phyloP scores from a whole-genome alignment of 2,888 invertebrate genomes.

The Stomorhina lunata region DNA sequence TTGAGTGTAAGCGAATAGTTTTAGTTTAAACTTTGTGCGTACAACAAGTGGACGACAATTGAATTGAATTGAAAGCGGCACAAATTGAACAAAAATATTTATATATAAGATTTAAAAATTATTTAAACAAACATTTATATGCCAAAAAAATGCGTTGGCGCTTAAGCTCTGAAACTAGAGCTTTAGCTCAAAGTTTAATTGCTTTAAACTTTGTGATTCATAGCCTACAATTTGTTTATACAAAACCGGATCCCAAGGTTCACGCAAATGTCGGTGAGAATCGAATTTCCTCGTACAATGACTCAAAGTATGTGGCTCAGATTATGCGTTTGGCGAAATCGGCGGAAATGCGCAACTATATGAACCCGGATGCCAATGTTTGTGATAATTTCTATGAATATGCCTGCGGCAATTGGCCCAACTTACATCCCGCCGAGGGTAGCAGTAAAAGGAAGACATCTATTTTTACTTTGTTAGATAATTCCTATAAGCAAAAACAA shows the following conservation, averaged over 20 bases:
- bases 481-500: slow-evolving; percentile 73
- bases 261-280: slow-evolving; percentile 69
- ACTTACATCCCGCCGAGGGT: slow-evolving; percentile 73
- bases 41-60: slow-evolving; percentile 49
- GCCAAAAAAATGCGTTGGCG: slow-evolving; percentile 51
- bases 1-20: slow-evolving; percentile 57
- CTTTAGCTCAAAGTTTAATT: background rate
- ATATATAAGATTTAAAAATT: background rate
- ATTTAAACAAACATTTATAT: background rate
- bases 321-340: slow-evolving; percentile 75
- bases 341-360: slow-evolving; percentile 75
- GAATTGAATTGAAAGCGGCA: slow-evolving; percentile 15
- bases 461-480: slow-evolving; percentile 69
- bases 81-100: background rate
- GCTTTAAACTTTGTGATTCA: slow-evolving; percentile 16
- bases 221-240: slow-evolving; percentile 43
- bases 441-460: slow-evolving; percentile 71
- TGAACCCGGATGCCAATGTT: slow-evolving; percentile 71
- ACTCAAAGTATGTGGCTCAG: slow-evolving; percentile 71
- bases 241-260: slow-evolving; percentile 59
- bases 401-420: slow-evolving; percentile 76
- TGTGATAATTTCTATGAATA: slow-evolving; percentile 76
- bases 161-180: slow-evolving; percentile 8
- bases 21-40: slow-evolving; percentile 59
- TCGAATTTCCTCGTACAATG: slow-evolving; percentile 71